Evolutionary conservation across 2,113 vertebrate species (phyloP), one percentile per base, ranked within the genome.

Genomic region (Trematomus loennbergii): DNA sequence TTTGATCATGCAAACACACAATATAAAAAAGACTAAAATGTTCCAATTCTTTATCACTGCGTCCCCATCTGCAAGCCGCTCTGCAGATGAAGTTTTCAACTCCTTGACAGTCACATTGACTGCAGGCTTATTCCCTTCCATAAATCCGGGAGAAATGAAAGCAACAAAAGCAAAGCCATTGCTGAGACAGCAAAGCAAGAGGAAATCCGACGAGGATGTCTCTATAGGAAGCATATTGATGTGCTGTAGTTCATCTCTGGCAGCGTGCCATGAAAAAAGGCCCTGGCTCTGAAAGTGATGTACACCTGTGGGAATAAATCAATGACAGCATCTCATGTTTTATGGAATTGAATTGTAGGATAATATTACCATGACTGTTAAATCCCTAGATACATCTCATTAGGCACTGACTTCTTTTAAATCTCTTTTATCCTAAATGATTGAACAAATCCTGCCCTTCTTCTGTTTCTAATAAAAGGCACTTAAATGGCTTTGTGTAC

Each of bases 291-390:
- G 75, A 88, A 89, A 81, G 78, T 57, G 80, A 84, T 80, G 75
- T 72, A 75, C 87, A 91, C 89, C 87, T 91, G 81, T 83, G 85
- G 87, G 81, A 82, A 87, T 85, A 86, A 89, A 91, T 91, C 87
- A 88, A 69, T 76, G 86, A 86, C 82, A 84, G 79, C 7, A 9
- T 22, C 75, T 82, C 60, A 54, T 87, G 83, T 79, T 71, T 81
- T 84, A 71, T 22, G 29, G 61, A 33, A 75, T 46, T 66, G 81
- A 88, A 76, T 68, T 63, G 79, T 72, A 55, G 52, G 43, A 75
- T 80, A 90, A 89, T 78, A 81, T 81, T 54, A 54, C 15, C 29
- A 54, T 13, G 45, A 72, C 59, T 2, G 49, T 17, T 15, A 76
- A 75, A 75, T 88, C 69, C 58, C 54, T 0, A 36, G 78, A 9